Percentiles rank a stretch among this genome's conserved stretches.
phyloP scores from a whole-genome alignment of 1,140 invertebrate genomes.

The Bradynema listronoti region DNA sequence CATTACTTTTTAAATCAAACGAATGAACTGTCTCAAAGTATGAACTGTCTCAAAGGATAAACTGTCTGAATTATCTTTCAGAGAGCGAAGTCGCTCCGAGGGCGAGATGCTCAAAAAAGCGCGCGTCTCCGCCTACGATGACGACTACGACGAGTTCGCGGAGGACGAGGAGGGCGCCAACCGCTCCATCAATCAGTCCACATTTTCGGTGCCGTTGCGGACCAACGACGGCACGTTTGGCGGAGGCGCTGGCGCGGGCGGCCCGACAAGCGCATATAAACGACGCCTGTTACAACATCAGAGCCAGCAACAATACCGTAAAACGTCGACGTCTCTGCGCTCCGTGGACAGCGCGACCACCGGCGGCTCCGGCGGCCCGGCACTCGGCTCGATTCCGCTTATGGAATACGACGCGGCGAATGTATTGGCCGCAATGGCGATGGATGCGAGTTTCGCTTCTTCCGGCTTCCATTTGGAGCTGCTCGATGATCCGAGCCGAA shows the following conservation, averaged over 20 bases:
- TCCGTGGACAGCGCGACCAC: neutral
- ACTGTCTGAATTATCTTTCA: too few relatives aligned
- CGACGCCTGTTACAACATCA: conserved; percentile 48
- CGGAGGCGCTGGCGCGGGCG: neutral
- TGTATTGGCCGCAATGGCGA: conserved; percentile 7
- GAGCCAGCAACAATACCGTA: conserved; percentile 37
- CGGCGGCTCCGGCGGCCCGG: neutral
- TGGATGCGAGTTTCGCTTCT: too few relatives aligned
- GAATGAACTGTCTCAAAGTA: too few relatives aligned
- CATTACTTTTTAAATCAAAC: too few relatives aligned
- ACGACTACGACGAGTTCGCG: conserved; percentile 22
- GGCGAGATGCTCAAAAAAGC: conserved; percentile 43
- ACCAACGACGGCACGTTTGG: neutral
- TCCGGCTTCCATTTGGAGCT: neutral
- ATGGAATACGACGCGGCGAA: too few relatives aligned
- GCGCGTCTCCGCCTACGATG: neutral
- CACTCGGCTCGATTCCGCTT: too few relatives aligned
- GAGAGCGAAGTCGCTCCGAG: conserved; percentile 53
- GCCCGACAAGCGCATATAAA: conserved; percentile 49
- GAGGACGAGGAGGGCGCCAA: conserved; percentile 28
- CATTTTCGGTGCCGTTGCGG: conserved; percentile 43
- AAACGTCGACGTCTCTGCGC: conserved; percentile 17
- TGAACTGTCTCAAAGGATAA: too few relatives aligned
- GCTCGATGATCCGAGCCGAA: conserved; percentile 1
- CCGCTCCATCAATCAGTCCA: conserved; percentile 44